These are phyloP conservation scores for Phainopepla nitens DNA, from an alignment of 2,113 vertebrate species.

Conservation along the genomic window DNA sequence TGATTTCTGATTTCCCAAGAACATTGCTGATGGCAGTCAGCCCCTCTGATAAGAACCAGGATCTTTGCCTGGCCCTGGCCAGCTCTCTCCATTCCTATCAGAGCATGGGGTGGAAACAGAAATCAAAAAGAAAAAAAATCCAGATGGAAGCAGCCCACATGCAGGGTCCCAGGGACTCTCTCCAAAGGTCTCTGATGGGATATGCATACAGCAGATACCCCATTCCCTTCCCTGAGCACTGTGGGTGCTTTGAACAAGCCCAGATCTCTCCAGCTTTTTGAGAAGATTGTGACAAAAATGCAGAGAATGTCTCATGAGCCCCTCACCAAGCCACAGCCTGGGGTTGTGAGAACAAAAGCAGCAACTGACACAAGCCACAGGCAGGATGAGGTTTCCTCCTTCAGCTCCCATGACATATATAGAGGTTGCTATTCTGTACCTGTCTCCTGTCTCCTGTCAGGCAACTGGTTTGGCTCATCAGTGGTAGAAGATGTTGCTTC, in stretches of 20 bases:
- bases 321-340: neutral
- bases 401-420: neutral
- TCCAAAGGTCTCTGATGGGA: neutral
- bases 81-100: neutral
- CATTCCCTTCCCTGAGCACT: neutral
- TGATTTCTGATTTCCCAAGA: neutral
- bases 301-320: neutral
- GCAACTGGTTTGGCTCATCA: neutral
- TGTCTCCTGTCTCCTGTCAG: neutral
- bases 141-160: accelerated
- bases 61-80: neutral
- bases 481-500: neutral
- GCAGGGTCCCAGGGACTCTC: neutral
- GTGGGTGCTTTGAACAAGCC: neutral
- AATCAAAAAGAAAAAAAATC: no score
- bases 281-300: accelerated
- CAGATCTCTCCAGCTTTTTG: no score
- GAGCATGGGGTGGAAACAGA: accelerated
- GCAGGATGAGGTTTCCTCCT: neutral
- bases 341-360: neutral
- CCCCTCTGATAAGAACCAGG: neutral
- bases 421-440: neutral
- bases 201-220: accelerated
- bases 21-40: neutral
- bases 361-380: neutral